Evolutionary conservation across 2,797 vertebrate genomes (phyloP), one percentile per base, ranked within the genome.

Genomic region (Brachyalestes nurse): DNA sequence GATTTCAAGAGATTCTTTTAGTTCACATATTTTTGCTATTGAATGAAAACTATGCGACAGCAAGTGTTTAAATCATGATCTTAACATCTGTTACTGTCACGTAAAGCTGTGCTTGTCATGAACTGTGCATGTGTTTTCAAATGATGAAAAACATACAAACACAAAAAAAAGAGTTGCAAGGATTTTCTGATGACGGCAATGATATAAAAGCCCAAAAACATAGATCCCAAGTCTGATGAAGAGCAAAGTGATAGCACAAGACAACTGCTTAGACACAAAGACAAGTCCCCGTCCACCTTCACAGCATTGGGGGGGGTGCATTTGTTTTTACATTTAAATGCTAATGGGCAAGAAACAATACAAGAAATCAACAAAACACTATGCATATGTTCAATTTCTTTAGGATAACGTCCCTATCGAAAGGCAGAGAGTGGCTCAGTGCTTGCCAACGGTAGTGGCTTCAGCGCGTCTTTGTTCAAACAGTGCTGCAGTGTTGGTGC

Each of bases 401-500:
- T 45, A 47, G 3, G 25, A 28, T 55, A 19, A 21, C 34, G 25
- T 34, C 12, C 45, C 62, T 47, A 55, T 70, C 47, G 45, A 51
- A 76, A 73, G 79, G 86, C 72, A 77, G 82, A 72, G 65, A 84
- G 81, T 77, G 47, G 75, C 74, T 89, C 77, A 74, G 73, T 66
- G 40, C 60, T 73, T 73, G 77, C 75, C 49, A 58, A 79, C 45
- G 73, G 40, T 81, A 73, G 72, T 77, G 38, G 85, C 75, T 81
- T 75, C 84, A 86, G 86, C 90, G 89, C 90, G 86, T 87, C 88
- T 92, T 92, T 90, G 89, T 92, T 91, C 89, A 86, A 87, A 75
- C 81, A 89, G 84, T 91, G 91, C 93, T 94, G 95, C 94, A 94
- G 92, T 92, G 90, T 92, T 95, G 93, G 95, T 96, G 95, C 94